Evolutionary conservation across 2,797 vertebrate genomes (phyloP).

Genomic region (Micromesistius poutassou): DNA sequence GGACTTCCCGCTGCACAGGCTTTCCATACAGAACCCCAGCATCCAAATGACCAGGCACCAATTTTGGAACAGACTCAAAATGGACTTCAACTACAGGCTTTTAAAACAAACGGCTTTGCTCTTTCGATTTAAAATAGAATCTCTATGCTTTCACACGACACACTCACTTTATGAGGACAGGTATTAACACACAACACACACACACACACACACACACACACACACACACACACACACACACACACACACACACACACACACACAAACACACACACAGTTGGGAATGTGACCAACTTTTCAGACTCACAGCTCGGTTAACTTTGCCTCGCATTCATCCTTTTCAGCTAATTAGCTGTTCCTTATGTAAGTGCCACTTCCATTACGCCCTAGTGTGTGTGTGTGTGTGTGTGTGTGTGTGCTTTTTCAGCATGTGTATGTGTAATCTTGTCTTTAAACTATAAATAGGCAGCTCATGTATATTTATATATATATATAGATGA

Average conservation of each 20-base stretch:
- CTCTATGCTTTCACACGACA: not conserved
- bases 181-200: conserved; percentile 5
- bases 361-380: conserved; percentile 43
- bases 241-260: conserved; percentile 25
- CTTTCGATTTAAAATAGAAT: not conserved
- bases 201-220: conserved; percentile 9
- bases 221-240: conserved; percentile 10
- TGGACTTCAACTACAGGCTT: not conserved
- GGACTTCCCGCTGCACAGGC: not conserved
- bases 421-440: conserved; percentile 20
- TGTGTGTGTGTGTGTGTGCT: not conserved
- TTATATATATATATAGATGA: not conserved
- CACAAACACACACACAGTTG: conserved; percentile 5
- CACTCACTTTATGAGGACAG: not conserved
- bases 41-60: not conserved
- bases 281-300: conserved; percentile 20
- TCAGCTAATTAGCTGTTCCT: conserved; percentile 58
- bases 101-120: not conserved
- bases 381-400: conserved; percentile 23
- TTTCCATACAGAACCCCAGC: not conserved
- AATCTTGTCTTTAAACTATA: not conserved
- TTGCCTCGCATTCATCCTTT: conserved; percentile 45
- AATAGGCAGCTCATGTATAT: not conserved
- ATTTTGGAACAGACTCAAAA: not conserved
- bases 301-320: conserved; percentile 20